These are phyloP conservation scores for Drosophila cracens DNA, from an alignment of 2,888 invertebrate genomes.

Conservation along the genomic window DNA sequence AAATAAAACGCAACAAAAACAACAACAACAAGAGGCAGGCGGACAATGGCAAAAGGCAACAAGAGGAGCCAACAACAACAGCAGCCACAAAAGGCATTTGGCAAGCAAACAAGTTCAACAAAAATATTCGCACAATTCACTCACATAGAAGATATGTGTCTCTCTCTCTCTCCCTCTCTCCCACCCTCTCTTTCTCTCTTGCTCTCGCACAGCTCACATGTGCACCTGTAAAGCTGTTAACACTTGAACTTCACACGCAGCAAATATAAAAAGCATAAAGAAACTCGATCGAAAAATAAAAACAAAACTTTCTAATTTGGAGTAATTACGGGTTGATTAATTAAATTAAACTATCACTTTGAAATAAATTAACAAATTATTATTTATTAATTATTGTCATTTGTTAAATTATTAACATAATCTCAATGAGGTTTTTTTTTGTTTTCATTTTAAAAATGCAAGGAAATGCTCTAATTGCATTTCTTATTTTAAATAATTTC, in stretches of 20 bases:
- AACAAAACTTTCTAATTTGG: background rate
- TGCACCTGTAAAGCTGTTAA: constrained; percentile 47
- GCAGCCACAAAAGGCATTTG: constrained; percentile 55
- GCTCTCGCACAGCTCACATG: constrained; percentile 21
- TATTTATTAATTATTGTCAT: background rate
- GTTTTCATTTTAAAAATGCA: background rate
- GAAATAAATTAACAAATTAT: background rate
- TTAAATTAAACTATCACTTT: background rate
- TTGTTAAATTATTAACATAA: background rate
- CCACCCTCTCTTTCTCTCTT: background rate
- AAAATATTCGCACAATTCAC: constrained; percentile 60
- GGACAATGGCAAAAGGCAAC: constrained; percentile 61
- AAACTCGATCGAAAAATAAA: background rate
- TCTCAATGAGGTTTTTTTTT: background rate
- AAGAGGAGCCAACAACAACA: constrained; percentile 52
- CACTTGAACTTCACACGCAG: constrained; percentile 14
- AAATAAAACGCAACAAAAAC: constrained; percentile 76
- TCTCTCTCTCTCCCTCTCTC: constrained; percentile 2
- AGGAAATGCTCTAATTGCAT: rapidly evolving
- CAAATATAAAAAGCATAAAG: constrained; percentile 2
- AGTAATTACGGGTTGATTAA: background rate
- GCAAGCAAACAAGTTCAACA: constrained; percentile 64
- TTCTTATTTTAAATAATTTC: background rate
- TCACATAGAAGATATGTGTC: constrained; percentile 29
- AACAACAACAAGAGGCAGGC: constrained; percentile 47